Evolutionary conservation across 2,113 vertebrate species (phyloP), one percentile per base, ranked within the genome.

Genomic region (Crocuta crocuta): DNA sequence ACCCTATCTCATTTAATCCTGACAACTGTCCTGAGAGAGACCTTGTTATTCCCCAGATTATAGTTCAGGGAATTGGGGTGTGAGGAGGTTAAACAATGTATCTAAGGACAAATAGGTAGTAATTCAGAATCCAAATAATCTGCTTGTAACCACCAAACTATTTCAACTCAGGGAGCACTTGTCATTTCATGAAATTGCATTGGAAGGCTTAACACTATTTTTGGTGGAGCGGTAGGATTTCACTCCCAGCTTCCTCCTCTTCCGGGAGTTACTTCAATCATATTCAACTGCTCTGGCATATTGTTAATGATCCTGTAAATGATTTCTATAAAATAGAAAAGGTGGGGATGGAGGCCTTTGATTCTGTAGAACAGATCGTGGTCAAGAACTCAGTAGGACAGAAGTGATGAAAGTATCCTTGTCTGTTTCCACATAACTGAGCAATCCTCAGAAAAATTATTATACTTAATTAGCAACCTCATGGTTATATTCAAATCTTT

Each of bases 281-380:
- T 35, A 82, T 31, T 50, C 35, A 68, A 78, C 65, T 96, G 58
- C 26, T 82, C 17, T 86, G 24, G 53, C 21, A 91, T 96, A 91
- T 82, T 91, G 48, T 66, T 88, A 92, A 81, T 70, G 81, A 71
- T 7, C 10, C 13, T 61, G 11, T 68, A 76, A 35, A 71, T 31
- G 79, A 85, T 39, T 39, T 39, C 45, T 81, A 39, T n/a, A 95
- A 96, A 90, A 45, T 26, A 92, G 84, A 96, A 83, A 23, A 16
- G 13, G 50, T 10, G 8, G 4, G 12, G 21, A 33, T 19, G 6
- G 13, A 5, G 35, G 33, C 3, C 86, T 88, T 86, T 45, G 83
- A 92, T 83, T 95, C 58, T 78, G 12, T 35, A 84, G 78, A 78
- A 68, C 35, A 50, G 10, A 53, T 5, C 78, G 19, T 4, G 68